Percentiles rank a stretch among this genome's conserved stretches.
Evolutionary conservation across 2,888 invertebrate species (phyloP).

Genomic region (Polydrusus tereticollis): DNA sequence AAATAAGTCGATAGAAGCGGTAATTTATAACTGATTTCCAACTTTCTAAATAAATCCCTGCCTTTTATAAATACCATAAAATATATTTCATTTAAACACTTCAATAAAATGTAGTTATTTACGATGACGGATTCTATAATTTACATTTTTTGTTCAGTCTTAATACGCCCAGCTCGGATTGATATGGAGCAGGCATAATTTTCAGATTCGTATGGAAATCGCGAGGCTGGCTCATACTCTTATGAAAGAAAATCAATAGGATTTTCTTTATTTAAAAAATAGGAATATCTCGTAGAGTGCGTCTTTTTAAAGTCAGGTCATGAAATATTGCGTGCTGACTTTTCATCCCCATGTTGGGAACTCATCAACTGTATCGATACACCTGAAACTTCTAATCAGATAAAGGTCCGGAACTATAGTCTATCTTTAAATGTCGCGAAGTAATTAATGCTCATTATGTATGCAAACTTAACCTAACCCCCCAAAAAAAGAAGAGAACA

Average conservation of each 20-base stretch:
- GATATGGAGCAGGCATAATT: constrained; percentile 45
- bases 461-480: too few relatives aligned
- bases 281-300: background rate
- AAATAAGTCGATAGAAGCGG: constrained; percentile 57
- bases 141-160: constrained; percentile 45
- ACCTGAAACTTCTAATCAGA: too few relatives aligned
- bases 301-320: too few relatives aligned
- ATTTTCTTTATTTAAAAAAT: constrained; percentile 4
- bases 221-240: background rate
- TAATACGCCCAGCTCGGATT: constrained; percentile 36
- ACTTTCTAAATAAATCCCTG: constrained; percentile 60
- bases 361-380: too few relatives aligned
- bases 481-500: too few relatives aligned
- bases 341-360: too few relatives aligned
- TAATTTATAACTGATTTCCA: constrained; percentile 54
- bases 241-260: background rate
- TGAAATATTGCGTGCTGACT: too few relatives aligned
- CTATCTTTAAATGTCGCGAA: too few relatives aligned
- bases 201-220: constrained; percentile 38
- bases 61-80: constrained; percentile 60
- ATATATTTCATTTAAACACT: constrained; percentile 61
- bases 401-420: too few relatives aligned
- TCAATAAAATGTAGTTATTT: constrained; percentile 60
- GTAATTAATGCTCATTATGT: too few relatives aligned
- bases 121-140: constrained; percentile 57